Evolutionary conservation across 2,888 invertebrate genomes (phyloP).

Genomic region (Chironomus tentans): DNA sequence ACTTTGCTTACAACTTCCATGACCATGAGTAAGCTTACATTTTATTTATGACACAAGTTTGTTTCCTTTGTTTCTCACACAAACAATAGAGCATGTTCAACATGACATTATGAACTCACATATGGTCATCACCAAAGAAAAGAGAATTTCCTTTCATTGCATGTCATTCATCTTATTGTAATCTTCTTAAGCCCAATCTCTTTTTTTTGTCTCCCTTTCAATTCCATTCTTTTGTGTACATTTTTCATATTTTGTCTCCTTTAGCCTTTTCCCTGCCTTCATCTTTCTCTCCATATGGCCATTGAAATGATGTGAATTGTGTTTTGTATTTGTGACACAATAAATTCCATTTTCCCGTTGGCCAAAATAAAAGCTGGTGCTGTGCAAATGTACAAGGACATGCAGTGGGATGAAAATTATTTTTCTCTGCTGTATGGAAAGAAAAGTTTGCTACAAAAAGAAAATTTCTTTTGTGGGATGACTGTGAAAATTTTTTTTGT

Average conservation of each 20-base stretch:
- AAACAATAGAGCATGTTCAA: not conserved
- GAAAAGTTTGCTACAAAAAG: not conserved
- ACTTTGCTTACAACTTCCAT: not conserved
- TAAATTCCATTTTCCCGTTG: not conserved
- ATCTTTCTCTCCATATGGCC: not conserved
- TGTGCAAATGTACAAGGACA: not conserved
- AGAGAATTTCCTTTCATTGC: not conserved
- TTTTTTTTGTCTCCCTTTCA: not conserved
- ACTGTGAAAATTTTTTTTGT: no score
- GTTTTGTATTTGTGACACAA: not conserved
- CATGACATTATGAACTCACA: not conserved
- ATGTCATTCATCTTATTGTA: conserved; percentile 6
- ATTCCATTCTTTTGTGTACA: not conserved
- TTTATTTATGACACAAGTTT: not conserved
- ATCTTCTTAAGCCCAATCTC: not conserved
- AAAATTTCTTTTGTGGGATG: not conserved
- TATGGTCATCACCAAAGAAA: not conserved
- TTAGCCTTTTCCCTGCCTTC: no score
- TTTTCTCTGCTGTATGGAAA: not conserved
- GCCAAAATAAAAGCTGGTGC: not conserved
- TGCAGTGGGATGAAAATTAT: not conserved
- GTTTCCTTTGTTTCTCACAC: no score
- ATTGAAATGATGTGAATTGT: not conserved
- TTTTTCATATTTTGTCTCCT: not conserved
- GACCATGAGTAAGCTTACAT: not conserved